Percentiles rank a stretch among this genome's conserved stretches.
Conservation (phyloP, 2,888 invertebrate genomes). For the Gymnosoma rotundatum region DNA sequence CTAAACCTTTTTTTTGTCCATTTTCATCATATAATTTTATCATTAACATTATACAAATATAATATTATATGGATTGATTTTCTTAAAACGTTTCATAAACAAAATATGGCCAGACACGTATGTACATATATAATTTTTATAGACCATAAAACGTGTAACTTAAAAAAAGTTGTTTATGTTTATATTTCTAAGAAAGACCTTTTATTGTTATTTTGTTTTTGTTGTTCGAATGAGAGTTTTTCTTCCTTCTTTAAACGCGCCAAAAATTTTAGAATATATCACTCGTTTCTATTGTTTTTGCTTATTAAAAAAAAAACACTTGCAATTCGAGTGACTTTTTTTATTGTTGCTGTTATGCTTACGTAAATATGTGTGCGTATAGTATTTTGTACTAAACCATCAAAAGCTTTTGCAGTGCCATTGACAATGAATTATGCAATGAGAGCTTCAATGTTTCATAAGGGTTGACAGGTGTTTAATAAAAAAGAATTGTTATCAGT, state of each 20-base stretch:
- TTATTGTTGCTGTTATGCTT: conserved; percentile 33
- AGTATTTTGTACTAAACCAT: conserved; percentile 65
- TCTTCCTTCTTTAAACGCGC: conserved; percentile 12
- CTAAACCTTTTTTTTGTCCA: too few species aligned
- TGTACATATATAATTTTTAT: background rate
- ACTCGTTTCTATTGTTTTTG: background rate
- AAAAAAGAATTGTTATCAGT: background rate
- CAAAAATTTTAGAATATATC: conserved; percentile 4
- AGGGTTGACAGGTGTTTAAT: background rate
- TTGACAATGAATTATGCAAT: conserved; percentile 66
- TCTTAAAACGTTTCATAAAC: too few species aligned
- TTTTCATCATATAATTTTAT: too few species aligned
- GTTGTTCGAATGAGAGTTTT: conserved; percentile 1
- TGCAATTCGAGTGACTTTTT: background rate
- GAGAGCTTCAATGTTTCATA: background rate
- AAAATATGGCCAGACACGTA: too few species aligned
- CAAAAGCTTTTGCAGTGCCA: conserved; percentile 53
- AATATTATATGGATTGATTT: too few species aligned
- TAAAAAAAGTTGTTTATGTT: background rate
- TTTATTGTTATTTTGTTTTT: background rate
- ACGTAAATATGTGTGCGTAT: conserved; percentile 52
- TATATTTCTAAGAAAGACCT: background rate
- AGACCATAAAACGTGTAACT: background rate
- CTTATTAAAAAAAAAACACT: background rate
- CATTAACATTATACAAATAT: too few species aligned